Evolutionary conservation across 2,797 vertebrate species (phyloP).

Genomic region (Poecilia picta): DNA sequence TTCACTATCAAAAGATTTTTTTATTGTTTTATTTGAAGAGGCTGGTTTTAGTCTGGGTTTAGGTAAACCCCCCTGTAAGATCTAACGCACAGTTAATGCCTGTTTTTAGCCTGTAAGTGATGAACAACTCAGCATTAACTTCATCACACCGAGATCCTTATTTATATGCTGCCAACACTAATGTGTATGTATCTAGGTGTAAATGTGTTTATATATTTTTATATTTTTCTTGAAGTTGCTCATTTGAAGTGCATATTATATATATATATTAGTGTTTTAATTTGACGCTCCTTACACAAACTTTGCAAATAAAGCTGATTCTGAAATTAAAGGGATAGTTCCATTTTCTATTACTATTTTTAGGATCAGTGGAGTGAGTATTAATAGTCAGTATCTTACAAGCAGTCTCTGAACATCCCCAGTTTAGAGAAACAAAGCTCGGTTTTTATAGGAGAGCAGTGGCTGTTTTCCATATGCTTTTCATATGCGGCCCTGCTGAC

Average conservation of each 20-base stretch:
- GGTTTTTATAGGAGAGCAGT: not conserved
- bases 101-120: not conserved
- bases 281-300: too few relatives aligned
- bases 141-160: not conserved
- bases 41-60: not conserved
- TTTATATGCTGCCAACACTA: not conserved
- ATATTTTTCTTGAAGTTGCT: not conserved
- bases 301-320: not conserved
- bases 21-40: not conserved
- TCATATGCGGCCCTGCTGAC: not conserved
- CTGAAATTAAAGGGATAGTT: not conserved
- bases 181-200: not conserved
- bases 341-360: not conserved
- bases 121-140: not conserved
- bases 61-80: not conserved
- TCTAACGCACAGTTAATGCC: not conserved
- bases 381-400: not conserved
- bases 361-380: not conserved
- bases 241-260: not conserved
- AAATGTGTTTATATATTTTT: not conserved
- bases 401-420: not conserved
- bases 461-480: constrained; percentile 2
- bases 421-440: not conserved
- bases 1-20: not conserved
- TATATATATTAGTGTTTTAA: too few relatives aligned